These are phyloP conservation scores for Papilio xuthus DNA, from an alignment of 1,140 invertebrate genomes.

Conservation along the genomic window DNA sequence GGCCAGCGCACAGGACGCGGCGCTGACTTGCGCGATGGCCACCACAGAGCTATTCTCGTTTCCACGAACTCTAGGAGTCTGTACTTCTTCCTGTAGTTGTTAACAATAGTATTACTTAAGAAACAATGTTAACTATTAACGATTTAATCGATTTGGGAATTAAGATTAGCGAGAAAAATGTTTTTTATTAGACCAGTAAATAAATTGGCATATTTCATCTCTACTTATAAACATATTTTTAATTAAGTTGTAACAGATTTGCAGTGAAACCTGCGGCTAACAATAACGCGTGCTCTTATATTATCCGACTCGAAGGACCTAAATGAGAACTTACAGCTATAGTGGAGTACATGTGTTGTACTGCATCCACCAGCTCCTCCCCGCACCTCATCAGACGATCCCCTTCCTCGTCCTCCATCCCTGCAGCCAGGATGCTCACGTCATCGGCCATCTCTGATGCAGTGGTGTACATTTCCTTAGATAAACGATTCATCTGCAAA, in stretches of 20 bases:
- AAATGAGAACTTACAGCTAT: not conserved
- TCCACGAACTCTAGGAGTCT: not conserved
- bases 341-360: not conserved
- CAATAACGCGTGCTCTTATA: not conserved
- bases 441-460: not conserved
- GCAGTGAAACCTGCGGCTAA: not conserved
- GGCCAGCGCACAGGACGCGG: not conserved
- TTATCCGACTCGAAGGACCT: slow-evolving; percentile 1
- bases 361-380: not conserved
- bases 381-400: not conserved
- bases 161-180: too few species aligned
- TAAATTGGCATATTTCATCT: too few species aligned
- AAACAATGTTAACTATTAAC: too few species aligned
- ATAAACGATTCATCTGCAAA: not conserved
- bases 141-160: too few species aligned
- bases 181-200: too few species aligned
- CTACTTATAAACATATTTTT: too few species aligned
- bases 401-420: not conserved
- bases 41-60: not conserved
- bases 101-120: not conserved
- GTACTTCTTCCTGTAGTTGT: not conserved
- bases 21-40: not conserved
- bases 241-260: not conserved
- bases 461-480: not conserved
- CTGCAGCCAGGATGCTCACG: not conserved